These are phyloP conservation scores for Tyrophagus putrescentiae DNA, from an alignment of 1,140 invertebrate species.

Conservation along the genomic window DNA sequence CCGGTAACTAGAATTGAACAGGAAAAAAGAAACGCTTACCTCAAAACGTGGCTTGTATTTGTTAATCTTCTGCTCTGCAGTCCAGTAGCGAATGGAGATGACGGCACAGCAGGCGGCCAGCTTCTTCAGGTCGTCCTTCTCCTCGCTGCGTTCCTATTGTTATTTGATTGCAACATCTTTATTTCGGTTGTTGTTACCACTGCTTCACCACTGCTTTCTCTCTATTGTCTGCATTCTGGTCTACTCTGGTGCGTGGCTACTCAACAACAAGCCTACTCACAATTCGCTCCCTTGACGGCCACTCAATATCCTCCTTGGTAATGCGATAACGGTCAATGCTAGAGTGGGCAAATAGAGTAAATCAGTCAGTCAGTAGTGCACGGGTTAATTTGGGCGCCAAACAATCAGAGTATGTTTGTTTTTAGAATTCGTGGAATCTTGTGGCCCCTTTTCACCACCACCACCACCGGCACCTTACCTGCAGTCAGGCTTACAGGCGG, in stretches of 20 bases:
- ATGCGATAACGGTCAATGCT: slow-evolving; percentile 16
- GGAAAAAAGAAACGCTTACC: too few species aligned
- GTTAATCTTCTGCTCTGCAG: slow-evolving; percentile 16
- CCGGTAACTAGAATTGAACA: too few species aligned
- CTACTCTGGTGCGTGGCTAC: too few species aligned
- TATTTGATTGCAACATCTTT: background rate
- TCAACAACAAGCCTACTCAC: background rate
- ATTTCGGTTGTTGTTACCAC: too few species aligned
- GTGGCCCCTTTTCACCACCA: too few species aligned
- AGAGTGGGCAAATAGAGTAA: background rate
- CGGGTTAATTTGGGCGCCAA: too few species aligned
- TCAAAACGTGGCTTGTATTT: slow-evolving; percentile 21
- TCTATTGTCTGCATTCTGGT: too few species aligned
- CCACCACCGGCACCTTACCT: slow-evolving; percentile 1
- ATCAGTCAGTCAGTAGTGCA: background rate
- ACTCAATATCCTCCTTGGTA: slow-evolving; percentile 3
- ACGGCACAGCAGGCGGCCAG: slow-evolving; percentile 9
- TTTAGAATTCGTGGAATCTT: too few species aligned
- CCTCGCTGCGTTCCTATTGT: slow-evolving; percentile 12
- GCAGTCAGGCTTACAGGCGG: slow-evolving; percentile 13
- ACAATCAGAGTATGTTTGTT: too few species aligned
- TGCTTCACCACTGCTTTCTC: too few species aligned
- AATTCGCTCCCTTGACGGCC: slow-evolving; percentile 16
- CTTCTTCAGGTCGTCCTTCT: background rate
- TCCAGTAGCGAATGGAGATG: slow-evolving; percentile 21